Evolutionary conservation across 2,113 vertebrate genomes (phyloP).

Genomic region (Tapirus terrestris): DNA sequence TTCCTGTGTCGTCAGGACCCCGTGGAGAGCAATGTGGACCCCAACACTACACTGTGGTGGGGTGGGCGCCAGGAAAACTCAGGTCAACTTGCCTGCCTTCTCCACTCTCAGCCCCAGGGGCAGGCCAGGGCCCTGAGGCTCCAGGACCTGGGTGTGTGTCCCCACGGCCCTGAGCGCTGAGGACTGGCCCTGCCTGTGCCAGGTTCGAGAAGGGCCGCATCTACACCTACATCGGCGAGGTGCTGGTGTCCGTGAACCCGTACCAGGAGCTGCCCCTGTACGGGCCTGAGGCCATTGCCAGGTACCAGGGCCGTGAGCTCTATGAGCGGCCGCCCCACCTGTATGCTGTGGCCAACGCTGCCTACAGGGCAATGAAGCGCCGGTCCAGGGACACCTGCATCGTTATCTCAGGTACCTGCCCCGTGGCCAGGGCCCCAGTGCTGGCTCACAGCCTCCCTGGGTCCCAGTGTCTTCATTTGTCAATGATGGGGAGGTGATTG

Average conservation of each 20-base stretch:
- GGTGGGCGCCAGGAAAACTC: not conserved
- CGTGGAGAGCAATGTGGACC: not conserved
- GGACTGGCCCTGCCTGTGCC: not conserved
- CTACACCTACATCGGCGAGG: conserved; percentile 97
- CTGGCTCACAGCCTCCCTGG: not conserved
- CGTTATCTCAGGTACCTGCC: conserved; percentile 92
- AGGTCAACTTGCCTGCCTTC: not conserved
- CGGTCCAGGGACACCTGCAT: conserved; percentile 96
- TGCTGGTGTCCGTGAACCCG: conserved; percentile 95
- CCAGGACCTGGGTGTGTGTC: not conserved
- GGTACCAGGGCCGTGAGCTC: conserved; percentile 92
- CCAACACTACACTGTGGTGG: not conserved
- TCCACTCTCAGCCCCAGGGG: not conserved
- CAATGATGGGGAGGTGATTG: not conserved
- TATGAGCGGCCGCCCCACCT: conserved; percentile 96
- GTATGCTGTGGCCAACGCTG: conserved; percentile 92
- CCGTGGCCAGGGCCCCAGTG: accelerated
- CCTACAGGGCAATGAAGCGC: conserved; percentile 97
- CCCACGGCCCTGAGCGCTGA: not conserved
- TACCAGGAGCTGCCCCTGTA: conserved; percentile 92
- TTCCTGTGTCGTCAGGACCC: not conserved
- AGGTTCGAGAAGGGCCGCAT: conserved; percentile 94
- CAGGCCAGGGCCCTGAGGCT: not conserved
- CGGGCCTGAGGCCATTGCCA: conserved; percentile 87
- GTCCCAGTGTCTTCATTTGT: not conserved